Base-by-base conservation (phyloP, 2,888 invertebrate genomes). In the Spilarctia lutea region DNA sequence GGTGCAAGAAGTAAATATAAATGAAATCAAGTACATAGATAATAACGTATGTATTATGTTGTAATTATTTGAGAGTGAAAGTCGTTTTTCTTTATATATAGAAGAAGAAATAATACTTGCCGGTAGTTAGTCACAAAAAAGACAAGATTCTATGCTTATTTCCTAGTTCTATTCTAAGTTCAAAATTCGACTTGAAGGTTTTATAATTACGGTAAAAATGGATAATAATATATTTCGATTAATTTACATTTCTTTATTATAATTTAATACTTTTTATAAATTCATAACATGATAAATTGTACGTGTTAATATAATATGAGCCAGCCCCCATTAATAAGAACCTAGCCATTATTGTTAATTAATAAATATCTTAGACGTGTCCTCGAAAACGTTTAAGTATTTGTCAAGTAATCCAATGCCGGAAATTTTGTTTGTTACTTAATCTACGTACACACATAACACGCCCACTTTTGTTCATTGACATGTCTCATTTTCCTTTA, bases 1-100 rank as follows among this genome's bases (percentile, higher is more conserved):
- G 69, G 73, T 33, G 68, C 52, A 6, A 73, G 65, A 69, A 73
- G 65, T 56, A 73, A 73, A 73, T 73, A 73, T 65, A 73, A 73
- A 69, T 73, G 20, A 65, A 39, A 27, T 3, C 4, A 63, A 63
- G 18, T 6, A 2, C 16, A n/a, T 24, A 18, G 3, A 6, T 39
- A 27, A 3, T 52, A 30, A 33, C 13, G 10, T 56, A n/a, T n/a
- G n/a, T n/a, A n/a, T n/a, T n/a, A 56, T 56, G 3, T 16, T 68
- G 11, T 16, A 48, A 16, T 11, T 30, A 68, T 20, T 68, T 68
- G 16, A 30, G 45, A 30, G 11, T 10, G 30, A 68, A 18, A 18
- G 39, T 39, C 10, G 16, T 45, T 45, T 16, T 45, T 35, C 35
- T 45, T 20, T 48, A 48, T 48, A 3, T 45, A 45, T 45, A 42